A percentile compares a stretch with the other conserved stretches of the same genome.
phyloP scores from a whole-genome alignment of 2,888 invertebrate species.

The Leucozona laternaria region DNA sequence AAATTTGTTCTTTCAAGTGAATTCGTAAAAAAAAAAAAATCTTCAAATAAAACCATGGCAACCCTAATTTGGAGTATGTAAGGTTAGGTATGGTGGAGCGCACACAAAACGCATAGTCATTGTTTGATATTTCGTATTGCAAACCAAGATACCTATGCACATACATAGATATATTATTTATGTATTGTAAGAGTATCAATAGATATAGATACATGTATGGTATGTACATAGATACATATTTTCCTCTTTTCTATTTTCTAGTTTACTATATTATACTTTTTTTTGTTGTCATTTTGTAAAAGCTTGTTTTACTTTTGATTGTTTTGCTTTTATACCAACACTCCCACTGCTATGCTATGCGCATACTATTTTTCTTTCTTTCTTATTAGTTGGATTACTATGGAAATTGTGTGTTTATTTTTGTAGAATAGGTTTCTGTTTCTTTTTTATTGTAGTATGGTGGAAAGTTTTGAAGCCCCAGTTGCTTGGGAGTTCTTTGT shows the following conservation, averaged over 20 bases:
- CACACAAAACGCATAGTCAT: slow-evolving; percentile 37
- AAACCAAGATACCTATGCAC: slow-evolving; percentile 23
- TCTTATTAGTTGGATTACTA: slow-evolving; percentile 43
- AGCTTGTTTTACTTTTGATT: slow-evolving; percentile 72
- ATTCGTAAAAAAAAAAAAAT: not conserved
- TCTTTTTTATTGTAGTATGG: not conserved
- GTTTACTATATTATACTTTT: slow-evolving; percentile 25
- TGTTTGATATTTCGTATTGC: slow-evolving; percentile 26
- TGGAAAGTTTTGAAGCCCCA: slow-evolving; percentile 19
- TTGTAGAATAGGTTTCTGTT: slow-evolving; percentile 15
- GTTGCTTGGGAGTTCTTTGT: slow-evolving; percentile 9
- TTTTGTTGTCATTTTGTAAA: slow-evolving; percentile 37
- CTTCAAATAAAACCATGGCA: not conserved
- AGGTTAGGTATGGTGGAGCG: slow-evolving; percentile 23
- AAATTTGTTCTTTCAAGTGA: not conserved
- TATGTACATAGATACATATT: not conserved
- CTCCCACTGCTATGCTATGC: slow-evolving; percentile 40
- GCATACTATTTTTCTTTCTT: slow-evolving; percentile 47
- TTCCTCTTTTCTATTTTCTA: slow-evolving; percentile 36
- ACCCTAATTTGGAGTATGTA: not conserved
- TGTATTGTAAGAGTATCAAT: not conserved
- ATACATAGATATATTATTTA: slow-evolving; percentile 9
- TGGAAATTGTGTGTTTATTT: slow-evolving; percentile 36
- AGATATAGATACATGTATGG: not conserved
- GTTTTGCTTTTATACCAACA: slow-evolving; percentile 51